These are phyloP conservation scores for Gobio gobio DNA, from an alignment of 2,113 vertebrate genomes.

Conservation along the genomic window DNA sequence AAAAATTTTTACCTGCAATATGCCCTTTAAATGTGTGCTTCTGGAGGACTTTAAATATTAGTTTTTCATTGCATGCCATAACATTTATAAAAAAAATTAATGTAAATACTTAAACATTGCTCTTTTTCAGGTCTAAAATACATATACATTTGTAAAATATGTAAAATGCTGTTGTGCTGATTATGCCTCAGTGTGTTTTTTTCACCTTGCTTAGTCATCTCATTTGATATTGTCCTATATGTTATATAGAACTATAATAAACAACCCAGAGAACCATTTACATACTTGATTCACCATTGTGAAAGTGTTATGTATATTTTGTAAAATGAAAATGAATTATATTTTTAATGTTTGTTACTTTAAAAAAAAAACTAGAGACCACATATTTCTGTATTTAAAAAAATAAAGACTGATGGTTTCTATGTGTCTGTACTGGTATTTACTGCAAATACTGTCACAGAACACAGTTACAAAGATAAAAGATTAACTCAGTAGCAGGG, in stretches of 20 bases:
- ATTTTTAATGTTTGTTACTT: constrained; percentile 73
- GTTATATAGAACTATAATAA: not conserved
- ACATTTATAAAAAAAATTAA: no score
- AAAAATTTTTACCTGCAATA: no score
- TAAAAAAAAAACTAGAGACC: no score
- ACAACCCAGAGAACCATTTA: not conserved
- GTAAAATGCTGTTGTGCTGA: not conserved
- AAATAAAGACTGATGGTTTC: no score
- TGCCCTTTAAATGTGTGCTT: not conserved
- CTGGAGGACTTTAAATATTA: not conserved
- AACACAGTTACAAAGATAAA: no score
- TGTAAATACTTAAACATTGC: no score
- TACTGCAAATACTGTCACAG: no score
- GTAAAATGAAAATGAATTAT: constrained; percentile 81
- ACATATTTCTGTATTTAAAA: no score
- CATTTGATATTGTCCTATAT: not conserved
- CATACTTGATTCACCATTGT: constrained; percentile 65
- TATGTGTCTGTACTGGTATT: no score
- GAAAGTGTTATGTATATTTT: constrained; percentile 83
- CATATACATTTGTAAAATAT: not conserved
- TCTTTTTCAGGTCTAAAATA: no score
- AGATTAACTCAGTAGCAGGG: no score
- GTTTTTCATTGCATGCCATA: not conserved
- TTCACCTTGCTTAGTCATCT: not conserved
- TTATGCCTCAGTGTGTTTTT: not conserved